These are phyloP conservation scores for Drosophila orena DNA, from an alignment of 1,140 invertebrate species.

Conservation along the genomic window DNA sequence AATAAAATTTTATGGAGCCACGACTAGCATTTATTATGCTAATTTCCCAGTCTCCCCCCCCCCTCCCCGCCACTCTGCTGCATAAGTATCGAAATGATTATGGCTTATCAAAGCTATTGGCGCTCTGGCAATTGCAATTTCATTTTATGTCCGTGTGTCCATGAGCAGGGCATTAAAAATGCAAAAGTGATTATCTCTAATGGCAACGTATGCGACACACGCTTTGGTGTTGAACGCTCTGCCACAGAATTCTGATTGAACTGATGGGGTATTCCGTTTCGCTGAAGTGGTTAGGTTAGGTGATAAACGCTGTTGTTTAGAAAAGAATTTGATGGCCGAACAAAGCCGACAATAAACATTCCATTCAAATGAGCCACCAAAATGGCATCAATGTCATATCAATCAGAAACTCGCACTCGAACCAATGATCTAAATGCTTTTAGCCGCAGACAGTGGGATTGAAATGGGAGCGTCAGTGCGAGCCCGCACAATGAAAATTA, in stretches of 20 bases:
- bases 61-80: too few relatives aligned
- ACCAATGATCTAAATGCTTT: neutral
- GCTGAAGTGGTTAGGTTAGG: neutral
- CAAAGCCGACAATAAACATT: conserved; percentile 40
- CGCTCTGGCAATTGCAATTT: conserved; percentile 67
- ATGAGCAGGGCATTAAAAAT: conserved; percentile 58
- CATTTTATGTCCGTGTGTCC: conserved; percentile 54
- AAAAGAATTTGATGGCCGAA: conserved; percentile 32
- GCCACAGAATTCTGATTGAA: conserved; percentile 46
- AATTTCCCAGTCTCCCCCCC: conserved; percentile 46
- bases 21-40: conserved; percentile 70
- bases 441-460: conserved; percentile 63
- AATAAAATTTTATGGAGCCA: conserved; percentile 76
- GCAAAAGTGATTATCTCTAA: conserved; percentile 77
- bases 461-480: conserved; percentile 29
- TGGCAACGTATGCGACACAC: conserved; percentile 52
- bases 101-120: conserved; percentile 71
- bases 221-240: conserved; percentile 11
- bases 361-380: conserved; percentile 15
- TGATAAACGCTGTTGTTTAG: conserved; percentile 8
- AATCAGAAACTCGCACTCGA: conserved; percentile 10
- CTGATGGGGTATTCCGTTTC: conserved; percentile 27
- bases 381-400: conserved; percentile 39
- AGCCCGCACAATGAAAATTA: conserved; percentile 71
- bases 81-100: conserved; percentile 45